Evolutionary conservation across 2,888 invertebrate genomes (phyloP).

Genomic region (Anorthoa munda): DNA sequence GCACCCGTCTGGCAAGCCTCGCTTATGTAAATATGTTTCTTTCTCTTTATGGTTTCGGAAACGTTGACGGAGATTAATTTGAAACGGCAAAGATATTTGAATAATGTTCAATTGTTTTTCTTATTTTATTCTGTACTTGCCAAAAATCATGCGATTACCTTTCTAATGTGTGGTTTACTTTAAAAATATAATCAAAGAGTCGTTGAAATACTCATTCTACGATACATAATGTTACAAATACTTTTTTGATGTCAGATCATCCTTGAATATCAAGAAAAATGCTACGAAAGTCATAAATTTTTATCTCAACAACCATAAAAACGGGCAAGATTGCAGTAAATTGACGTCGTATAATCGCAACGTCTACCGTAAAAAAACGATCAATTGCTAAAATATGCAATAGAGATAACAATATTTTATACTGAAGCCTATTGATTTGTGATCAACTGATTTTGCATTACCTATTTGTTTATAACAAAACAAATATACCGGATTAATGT

Average conservation of each 20-base stretch:
- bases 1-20: conserved; percentile 27
- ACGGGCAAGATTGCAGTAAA: conserved; percentile 66
- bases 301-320: conserved; percentile 62
- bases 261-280: conserved; percentile 63
- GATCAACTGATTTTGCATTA: conserved; percentile 41
- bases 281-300: conserved; percentile 60
- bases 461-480: conserved; percentile 10
- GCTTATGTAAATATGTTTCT: conserved; percentile 27
- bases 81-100: conserved; percentile 24
- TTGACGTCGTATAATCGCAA: conserved; percentile 67
- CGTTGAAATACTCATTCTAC: conserved; percentile 14
- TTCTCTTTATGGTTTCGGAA: conserved; percentile 34
- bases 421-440: conserved; percentile 44
- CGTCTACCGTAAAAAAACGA: conserved; percentile 62
- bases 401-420: conserved; percentile 59
- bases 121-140: conserved; percentile 12
- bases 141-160: conserved; percentile 17
- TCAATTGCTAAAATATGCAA: conserved; percentile 66
- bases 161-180: conserved; percentile 14
- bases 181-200: conserved; percentile 5
- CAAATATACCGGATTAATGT: conserved; percentile 13
- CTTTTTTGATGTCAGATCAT: conserved; percentile 60
- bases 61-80: conserved; percentile 51
- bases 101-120: conserved; percentile 19
- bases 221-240: conserved; percentile 47